phyloP scores from a whole-genome alignment of 2,888 invertebrate genomes.

The Villa cingulata region DNA sequence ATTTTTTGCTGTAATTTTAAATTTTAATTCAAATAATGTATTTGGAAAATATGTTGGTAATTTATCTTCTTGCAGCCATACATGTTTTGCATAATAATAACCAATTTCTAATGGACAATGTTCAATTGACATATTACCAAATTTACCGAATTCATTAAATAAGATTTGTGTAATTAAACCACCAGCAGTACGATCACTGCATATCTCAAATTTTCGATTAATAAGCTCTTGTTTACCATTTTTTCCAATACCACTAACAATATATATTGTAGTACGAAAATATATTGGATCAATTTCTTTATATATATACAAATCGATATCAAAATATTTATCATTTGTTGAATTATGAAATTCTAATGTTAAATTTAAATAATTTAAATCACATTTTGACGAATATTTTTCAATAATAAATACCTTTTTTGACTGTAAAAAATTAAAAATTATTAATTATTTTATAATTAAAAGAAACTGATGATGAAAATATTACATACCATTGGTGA shows the following conservation, averaged over 20 bases:
- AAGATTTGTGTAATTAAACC: background rate
- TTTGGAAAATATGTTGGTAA: background rate
- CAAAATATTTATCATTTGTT: background rate
- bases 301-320: background rate
- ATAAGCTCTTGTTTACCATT: background rate
- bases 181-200: background rate
- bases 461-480: too few relatives aligned
- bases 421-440: background rate
- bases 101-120: background rate
- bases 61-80: background rate
- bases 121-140: background rate
- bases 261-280: background rate
- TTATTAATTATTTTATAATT: too few relatives aligned
- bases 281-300: background rate
- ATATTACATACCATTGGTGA: too few relatives aligned
- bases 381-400: background rate
- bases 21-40: background rate
- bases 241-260: background rate
- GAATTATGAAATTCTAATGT: background rate
- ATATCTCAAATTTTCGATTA: background rate
- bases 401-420: background rate
- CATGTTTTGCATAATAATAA: background rate
- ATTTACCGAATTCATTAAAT: background rate
- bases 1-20: background rate
- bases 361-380: background rate